Evolutionary conservation across 2,113 vertebrate genomes (phyloP).

Genomic region (Trematomus loennbergii): DNA sequence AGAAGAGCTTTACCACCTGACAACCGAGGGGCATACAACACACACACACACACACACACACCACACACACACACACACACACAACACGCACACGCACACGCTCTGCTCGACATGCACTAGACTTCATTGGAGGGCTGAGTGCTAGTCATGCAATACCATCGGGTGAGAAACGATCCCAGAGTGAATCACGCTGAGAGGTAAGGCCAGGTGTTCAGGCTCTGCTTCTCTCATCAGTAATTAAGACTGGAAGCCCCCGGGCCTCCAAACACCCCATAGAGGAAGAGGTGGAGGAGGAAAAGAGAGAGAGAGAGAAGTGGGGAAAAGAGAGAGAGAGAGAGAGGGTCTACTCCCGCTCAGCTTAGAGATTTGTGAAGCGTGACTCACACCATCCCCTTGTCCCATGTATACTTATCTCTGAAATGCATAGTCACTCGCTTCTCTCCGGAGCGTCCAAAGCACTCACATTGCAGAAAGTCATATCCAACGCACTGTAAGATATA

Average conservation of each 20-base stretch:
- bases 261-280: constrained; percentile 41
- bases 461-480: constrained; percentile 5
- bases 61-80: no score
- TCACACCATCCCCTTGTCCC: constrained; percentile 43
- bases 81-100: background rate
- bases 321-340: no score
- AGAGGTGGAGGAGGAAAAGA: constrained; percentile 2
- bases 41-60: constrained; percentile 5
- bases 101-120: constrained; percentile 2
- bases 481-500: background rate
- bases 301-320: no score
- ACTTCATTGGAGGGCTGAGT: constrained; percentile 12
- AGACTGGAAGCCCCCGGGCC: constrained; percentile 60
- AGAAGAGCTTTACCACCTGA: constrained; percentile 45
- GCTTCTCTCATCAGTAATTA: constrained; percentile 77
- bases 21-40: background rate
- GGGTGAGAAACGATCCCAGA: constrained; percentile 52
- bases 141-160: constrained; percentile 22
- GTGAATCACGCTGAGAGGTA: constrained; percentile 54
- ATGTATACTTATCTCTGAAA: constrained; percentile 49
- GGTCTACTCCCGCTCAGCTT: constrained; percentile 14
- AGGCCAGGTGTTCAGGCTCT: constrained; percentile 69
- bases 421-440: constrained; percentile 22
- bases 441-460: background rate
- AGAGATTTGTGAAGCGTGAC: constrained; percentile 47